Conservation (phyloP, 2,113 vertebrate genomes). For the Scomber colias region DNA sequence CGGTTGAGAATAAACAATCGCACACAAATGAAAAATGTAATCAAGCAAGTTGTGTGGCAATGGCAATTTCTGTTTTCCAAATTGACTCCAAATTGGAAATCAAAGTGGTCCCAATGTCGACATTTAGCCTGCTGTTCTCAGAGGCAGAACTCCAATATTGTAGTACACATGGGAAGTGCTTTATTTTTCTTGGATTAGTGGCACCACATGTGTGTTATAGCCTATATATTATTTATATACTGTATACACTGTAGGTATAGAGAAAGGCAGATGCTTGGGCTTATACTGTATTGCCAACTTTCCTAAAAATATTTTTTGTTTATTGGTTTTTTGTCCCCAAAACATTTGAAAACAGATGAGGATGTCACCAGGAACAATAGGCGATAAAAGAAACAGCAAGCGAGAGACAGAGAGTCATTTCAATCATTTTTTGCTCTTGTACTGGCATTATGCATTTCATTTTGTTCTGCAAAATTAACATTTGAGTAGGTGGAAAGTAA, state of each 20-base stretch:
- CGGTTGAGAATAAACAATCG: conserved; percentile 56
- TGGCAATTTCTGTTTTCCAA: conserved; percentile 65
- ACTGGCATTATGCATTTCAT: background rate
- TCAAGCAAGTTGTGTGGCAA: conserved; percentile 63
- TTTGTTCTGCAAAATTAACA: background rate
- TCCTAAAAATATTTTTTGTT: background rate
- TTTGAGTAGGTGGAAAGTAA: background rate
- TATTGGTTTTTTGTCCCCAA: too few relatives aligned
- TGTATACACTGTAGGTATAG: background rate
- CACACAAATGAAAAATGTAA: conserved; percentile 67
- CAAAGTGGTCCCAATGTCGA: conserved; percentile 46
- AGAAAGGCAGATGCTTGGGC: background rate
- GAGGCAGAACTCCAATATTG: conserved; percentile 26
- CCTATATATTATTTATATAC: conserved; percentile 3
- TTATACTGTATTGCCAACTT: background rate
- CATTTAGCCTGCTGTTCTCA: conserved; percentile 44
- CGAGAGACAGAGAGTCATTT: background rate
- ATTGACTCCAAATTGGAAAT: conserved; percentile 68
- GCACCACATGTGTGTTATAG: background rate
- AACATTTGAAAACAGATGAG: background rate
- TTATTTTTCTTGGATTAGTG: conserved; percentile 42
- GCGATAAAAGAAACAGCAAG: background rate
- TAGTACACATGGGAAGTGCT: conserved; percentile 41
- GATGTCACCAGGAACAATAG: background rate
- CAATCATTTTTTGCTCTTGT: conserved; percentile 4